Conservation (phyloP, 2,797 vertebrate species). For the Myoxocephalus aenaeus region DNA sequence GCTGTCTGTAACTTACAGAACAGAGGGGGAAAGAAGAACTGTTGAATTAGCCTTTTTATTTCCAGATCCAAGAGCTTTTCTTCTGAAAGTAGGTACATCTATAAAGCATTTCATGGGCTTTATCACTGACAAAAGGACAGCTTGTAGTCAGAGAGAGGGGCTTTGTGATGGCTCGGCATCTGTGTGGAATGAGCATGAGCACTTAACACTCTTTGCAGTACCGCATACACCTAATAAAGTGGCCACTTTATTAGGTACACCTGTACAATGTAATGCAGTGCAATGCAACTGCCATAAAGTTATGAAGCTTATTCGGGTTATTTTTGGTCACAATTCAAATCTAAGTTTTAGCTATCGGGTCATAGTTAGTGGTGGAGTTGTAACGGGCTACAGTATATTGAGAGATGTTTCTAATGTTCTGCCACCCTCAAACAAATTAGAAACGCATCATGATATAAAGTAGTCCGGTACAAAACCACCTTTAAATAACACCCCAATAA, state of each 20-base stretch:
- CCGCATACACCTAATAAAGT: background rate
- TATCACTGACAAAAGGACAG: slow-evolving; percentile 58
- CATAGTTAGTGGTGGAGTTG: background rate
- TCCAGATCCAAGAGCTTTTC: slow-evolving; percentile 54
- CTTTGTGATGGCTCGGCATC: slow-evolving; percentile 55
- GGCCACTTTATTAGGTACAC: slow-evolving; percentile 5
- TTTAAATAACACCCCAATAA: background rate
- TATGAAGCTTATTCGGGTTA: background rate
- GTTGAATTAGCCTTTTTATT: slow-evolving; percentile 62
- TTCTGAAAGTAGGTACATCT: slow-evolving; percentile 56
- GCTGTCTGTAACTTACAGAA: slow-evolving; percentile 54
- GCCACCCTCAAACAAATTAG: background rate
- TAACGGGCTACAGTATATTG: background rate
- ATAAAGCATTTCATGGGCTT: slow-evolving; percentile 48
- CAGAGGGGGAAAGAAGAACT: slow-evolving; percentile 31
- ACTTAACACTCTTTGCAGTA: background rate
- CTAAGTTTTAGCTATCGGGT: background rate
- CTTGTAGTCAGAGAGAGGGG: slow-evolving; percentile 38
- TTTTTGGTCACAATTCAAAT: background rate
- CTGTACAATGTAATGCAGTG: background rate
- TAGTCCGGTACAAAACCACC: background rate
- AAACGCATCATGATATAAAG: background rate
- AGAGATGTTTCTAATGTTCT: background rate
- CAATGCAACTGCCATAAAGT: background rate
- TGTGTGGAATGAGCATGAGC: slow-evolving; percentile 7